Evolutionary conservation across 2,113 vertebrate genomes (phyloP), one percentile per base, ranked within the genome.

Genomic region (Echinops telfairi): DNA sequence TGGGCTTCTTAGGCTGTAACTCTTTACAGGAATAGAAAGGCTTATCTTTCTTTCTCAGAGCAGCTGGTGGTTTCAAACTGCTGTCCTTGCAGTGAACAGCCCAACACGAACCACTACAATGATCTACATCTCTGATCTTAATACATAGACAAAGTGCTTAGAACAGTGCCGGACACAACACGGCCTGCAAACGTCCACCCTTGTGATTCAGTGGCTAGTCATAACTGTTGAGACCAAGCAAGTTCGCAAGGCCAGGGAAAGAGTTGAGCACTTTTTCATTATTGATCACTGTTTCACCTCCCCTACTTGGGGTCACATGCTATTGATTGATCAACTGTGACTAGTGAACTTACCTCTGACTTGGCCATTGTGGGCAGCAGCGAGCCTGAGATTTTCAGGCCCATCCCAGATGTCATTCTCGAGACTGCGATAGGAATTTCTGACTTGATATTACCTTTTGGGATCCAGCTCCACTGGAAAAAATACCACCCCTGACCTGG

Each of bases 391-490:
- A 23, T 80, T 73, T 38, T 87, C 22, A 89, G 57, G 16, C 86
- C 88, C 83, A 90, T 14, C 86, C 90, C 83, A 92, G 89, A 83
- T 58, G 38, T 38, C 2, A 62, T 93, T 91, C 47, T 89, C 20
- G n/a, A 70, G 25, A 3, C 79, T 79, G 4, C 2, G 23, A 16
- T 68, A 38, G 64, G 78, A 85, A 87, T 22, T n/a, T 78, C 60
- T 68, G 93, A 89, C 77, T 66, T 43, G 82, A 88, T 38, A 76
- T 31, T 3, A 75, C 85, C 75, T 36, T 47, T 68, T 22, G 79
- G 60, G 85, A 91, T 33, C 31, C 22, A 60, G n/a, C 73, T 83
- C 77, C 71, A 12, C 22, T 22, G 82, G 31, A 79, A 86, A 95
- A 25, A 75, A 68, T 3, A 57, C 17, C 76, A 57, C 17, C 76